Evolutionary conservation across 2,888 invertebrate genomes (phyloP).

Genomic region (Drosophila stalkeri): DNA sequence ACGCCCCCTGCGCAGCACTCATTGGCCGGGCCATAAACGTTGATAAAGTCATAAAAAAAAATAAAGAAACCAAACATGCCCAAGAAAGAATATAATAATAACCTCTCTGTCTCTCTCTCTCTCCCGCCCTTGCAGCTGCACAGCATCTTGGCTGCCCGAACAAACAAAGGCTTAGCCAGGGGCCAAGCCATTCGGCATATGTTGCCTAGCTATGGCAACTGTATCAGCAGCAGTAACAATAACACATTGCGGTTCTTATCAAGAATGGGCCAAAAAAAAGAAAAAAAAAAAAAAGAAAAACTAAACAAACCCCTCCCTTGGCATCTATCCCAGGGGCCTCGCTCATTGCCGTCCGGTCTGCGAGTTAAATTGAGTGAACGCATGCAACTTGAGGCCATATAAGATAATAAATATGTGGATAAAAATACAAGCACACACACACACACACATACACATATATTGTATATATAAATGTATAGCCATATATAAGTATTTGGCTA

Average conservation of each 20-base stretch:
- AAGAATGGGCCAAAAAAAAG: constrained; percentile 31
- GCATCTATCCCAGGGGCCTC: constrained; percentile 42
- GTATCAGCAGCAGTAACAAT: constrained; percentile 38
- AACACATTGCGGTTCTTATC: constrained; percentile 59
- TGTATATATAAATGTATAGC: constrained; percentile 5
- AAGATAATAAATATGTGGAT: constrained; percentile 57
- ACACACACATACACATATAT: not conserved
- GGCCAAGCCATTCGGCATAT: constrained; percentile 37
- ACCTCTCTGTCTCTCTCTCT: too few species aligned
- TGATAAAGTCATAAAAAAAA: constrained; percentile 74
- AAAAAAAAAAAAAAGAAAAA: constrained; percentile 37
- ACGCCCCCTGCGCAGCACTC: constrained; percentile 10
- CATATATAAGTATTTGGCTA: constrained; percentile 32
- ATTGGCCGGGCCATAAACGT: constrained; percentile 65
- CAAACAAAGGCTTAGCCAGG: constrained; percentile 58
- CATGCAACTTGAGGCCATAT: constrained; percentile 64
- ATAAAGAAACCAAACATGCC: constrained; percentile 35
- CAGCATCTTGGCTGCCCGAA: constrained; percentile 23
- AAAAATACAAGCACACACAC: constrained; percentile 25
- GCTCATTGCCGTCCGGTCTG: constrained; percentile 42
- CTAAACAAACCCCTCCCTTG: constrained; percentile 31
- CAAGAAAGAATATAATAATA: constrained; percentile 36
- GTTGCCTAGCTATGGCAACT: constrained; percentile 27
- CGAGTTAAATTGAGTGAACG: constrained; percentile 64
- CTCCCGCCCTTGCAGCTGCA: constrained; percentile 22